Conservation (phyloP, 2,113 vertebrate species). For the Gymnorhina tibicen region DNA sequence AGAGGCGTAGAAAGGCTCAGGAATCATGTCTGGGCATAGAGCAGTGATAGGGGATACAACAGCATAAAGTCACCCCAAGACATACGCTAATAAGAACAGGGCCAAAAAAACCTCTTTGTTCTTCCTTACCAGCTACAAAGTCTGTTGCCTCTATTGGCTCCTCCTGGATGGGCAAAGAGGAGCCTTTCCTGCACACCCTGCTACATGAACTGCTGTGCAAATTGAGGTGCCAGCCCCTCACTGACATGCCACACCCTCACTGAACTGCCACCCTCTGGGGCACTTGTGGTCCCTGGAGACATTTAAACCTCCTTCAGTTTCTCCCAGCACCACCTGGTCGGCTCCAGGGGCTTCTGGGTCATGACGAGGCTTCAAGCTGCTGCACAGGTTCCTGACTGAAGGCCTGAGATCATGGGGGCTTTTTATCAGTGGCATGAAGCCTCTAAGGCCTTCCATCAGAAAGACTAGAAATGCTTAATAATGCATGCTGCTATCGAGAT, state of each 20-base stretch:
- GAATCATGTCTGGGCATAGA: too few species aligned
- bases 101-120: neutral
- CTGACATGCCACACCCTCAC: neutral
- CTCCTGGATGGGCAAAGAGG: neutral
- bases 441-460: neutral
- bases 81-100: too few species aligned
- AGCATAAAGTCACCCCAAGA: too few species aligned
- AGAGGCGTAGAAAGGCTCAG: too few species aligned
- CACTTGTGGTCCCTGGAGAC: too few species aligned
- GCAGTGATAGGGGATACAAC: too few species aligned
- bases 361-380: rapidly evolving
- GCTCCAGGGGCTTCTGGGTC: rapidly evolving
- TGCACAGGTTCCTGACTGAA: neutral
- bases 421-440: neutral
- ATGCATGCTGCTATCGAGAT: slow-evolving; percentile 22
- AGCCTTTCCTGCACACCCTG: neutral
- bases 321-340: neutral
- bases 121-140: rapidly evolving
- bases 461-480: neutral
- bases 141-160: neutral
- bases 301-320: neutral
- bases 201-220: neutral
- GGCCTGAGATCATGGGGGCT: neutral
- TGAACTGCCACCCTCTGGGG: too few species aligned
- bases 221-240: neutral